Conservation (phyloP, 2,888 invertebrate species). For the Unio pictorum region DNA sequence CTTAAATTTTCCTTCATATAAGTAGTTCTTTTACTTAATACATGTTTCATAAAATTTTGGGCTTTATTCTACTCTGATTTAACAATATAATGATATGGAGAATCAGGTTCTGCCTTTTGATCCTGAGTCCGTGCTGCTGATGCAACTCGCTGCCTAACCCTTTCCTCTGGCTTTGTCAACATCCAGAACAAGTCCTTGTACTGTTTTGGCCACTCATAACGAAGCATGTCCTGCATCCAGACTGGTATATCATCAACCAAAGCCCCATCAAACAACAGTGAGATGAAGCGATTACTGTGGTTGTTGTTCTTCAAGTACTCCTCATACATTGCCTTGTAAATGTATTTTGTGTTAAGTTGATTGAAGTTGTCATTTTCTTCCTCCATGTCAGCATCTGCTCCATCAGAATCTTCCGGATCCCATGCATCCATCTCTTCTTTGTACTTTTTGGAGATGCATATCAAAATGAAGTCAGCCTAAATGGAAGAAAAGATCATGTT, state of each 20-base stretch:
- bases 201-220: constrained; percentile 59
- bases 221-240: constrained; percentile 38
- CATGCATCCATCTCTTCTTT: constrained; percentile 39
- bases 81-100: too few relatives aligned
- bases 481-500: constrained; percentile 10
- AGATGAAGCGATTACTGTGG: constrained; percentile 45
- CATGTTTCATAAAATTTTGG: too few relatives aligned
- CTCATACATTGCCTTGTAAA: constrained; percentile 53
- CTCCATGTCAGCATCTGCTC: constrained; percentile 21
- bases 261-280: constrained; percentile 51
- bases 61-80: too few relatives aligned
- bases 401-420: constrained; percentile 30
- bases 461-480: constrained; percentile 62
- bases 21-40: too few relatives aligned
- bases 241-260: constrained; percentile 36
- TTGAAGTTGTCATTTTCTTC: constrained; percentile 18
- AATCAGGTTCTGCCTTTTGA: too few relatives aligned
- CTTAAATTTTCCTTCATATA: too few relatives aligned
- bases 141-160: constrained; percentile 29
- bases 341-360: constrained; percentile 53
- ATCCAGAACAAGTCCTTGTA: constrained; percentile 62
- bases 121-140: not conserved
- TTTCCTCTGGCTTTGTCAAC: constrained; percentile 56
- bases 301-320: constrained; percentile 39
- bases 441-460: constrained; percentile 57